Percentiles rank a stretch among this genome's conserved stretches.
phyloP scores from a whole-genome alignment of 1,140 invertebrate species.

The Apis mellifera region DNA sequence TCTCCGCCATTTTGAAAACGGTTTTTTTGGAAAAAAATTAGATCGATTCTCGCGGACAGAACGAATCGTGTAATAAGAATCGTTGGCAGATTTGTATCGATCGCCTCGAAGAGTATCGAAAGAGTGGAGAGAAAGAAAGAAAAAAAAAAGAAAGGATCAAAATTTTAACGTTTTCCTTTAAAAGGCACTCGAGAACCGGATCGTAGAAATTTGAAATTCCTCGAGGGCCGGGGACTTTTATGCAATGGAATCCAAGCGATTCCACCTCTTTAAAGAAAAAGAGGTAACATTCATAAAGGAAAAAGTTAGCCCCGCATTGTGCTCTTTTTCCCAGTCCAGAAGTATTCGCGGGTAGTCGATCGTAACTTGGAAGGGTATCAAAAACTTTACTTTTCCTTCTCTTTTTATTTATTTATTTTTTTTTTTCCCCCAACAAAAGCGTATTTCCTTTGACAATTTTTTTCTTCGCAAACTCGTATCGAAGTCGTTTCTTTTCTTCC shows the following conservation, averaged over 20 bases:
- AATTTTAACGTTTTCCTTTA: background rate
- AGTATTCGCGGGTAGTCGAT: background rate
- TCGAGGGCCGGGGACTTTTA: background rate
- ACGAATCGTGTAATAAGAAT: too few species aligned
- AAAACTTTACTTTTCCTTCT: background rate
- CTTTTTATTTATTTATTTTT: background rate
- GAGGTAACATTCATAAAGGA: background rate
- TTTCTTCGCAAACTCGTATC: background rate
- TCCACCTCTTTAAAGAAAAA: background rate
- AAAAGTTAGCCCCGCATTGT: background rate
- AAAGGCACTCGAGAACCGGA: too few species aligned
- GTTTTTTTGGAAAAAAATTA: too few species aligned
- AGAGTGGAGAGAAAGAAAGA: too few species aligned
- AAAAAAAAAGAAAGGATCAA: too few species aligned
- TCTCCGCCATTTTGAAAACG: too few species aligned
- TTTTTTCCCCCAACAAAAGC: background rate
- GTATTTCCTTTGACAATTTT: background rate
- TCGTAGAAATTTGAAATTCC: background rate
- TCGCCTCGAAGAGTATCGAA: background rate
- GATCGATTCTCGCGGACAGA: too few species aligned
- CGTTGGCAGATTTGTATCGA: background rate
- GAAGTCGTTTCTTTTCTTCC: background rate
- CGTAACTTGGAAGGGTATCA: background rate
- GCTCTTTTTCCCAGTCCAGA: background rate
- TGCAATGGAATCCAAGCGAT: background rate